Conservation (phyloP, 2,888 invertebrate species). For the Ischnura elegans region DNA sequence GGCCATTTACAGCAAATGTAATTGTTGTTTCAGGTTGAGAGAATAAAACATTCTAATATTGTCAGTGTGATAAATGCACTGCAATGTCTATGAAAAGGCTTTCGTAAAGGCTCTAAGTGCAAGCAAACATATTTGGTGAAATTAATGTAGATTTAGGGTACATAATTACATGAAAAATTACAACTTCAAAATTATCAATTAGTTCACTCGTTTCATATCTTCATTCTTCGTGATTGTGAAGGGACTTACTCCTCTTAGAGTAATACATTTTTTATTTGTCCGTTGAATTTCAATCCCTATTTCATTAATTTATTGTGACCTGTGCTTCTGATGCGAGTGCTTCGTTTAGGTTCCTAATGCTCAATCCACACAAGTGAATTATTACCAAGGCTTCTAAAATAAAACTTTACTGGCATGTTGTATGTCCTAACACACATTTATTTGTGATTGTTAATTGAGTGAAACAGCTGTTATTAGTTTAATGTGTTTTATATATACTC, state of each 20-base stretch:
- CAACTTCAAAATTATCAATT: constrained; percentile 6
- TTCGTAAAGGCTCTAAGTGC: constrained; percentile 5
- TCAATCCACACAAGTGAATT: constrained; percentile 43
- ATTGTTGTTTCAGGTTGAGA: not conserved
- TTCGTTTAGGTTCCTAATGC: constrained; percentile 49
- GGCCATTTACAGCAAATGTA: constrained; percentile 1
- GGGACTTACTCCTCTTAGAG: not conserved
- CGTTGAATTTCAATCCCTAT: not conserved
- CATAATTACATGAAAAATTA: not conserved
- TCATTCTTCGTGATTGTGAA: not conserved
- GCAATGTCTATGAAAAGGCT: not conserved
- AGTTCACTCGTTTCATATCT: not conserved
- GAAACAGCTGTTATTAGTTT: constrained; percentile 47
- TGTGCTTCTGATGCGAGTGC: constrained; percentile 20
- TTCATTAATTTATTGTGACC: constrained; percentile 34
- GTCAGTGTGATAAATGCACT: not conserved
- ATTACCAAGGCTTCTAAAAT: constrained; percentile 24
- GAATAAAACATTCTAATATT: not conserved
- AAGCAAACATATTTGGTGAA: constrained; percentile 31
- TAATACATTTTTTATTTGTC: not conserved
- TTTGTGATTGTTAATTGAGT: constrained; percentile 9
- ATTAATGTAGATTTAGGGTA: constrained; percentile 14
- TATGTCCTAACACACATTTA: constrained; percentile 32
- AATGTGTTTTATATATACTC: constrained; percentile 17
- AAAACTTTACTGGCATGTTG: constrained; percentile 5